Percentiles rank a stretch among this genome's conserved stretches.
These are phyloP conservation scores for Episyrphus balteatus DNA, from an alignment of 1,140 invertebrate species.

Conservation along the genomic window DNA sequence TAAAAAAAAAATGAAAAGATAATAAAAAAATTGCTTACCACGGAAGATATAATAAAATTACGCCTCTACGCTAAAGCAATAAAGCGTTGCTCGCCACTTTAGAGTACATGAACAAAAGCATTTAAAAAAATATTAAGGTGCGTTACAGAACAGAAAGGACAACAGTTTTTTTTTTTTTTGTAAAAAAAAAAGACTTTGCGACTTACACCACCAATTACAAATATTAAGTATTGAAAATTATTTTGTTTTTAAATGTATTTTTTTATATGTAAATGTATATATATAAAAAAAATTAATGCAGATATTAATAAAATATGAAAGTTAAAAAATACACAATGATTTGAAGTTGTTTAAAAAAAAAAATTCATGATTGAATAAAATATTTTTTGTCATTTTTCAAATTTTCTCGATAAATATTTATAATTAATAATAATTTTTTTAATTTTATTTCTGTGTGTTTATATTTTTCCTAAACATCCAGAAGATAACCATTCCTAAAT, in stretches of 20 bases:
- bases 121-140: neutral
- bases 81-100: no score
- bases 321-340: neutral
- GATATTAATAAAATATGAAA: neutral
- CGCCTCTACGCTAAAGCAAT: neutral
- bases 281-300: neutral
- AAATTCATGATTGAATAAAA: neutral
- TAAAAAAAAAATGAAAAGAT: no score
- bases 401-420: no score
- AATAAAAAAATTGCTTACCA: neutral
- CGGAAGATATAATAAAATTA: neutral
- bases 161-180: no score
- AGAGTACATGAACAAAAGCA: neutral
- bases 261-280: neutral
- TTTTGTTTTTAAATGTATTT: neutral
- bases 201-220: slow-evolving; percentile 1
- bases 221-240: neutral
- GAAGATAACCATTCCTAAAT: neutral
- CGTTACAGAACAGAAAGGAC: neutral
- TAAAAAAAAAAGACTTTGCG: neutral
- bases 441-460: neutral
- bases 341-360: neutral
- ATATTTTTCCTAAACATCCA: neutral
- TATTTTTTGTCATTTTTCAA: no score
- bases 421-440: no score